Evolutionary conservation across 2,888 invertebrate species (phyloP).

Genomic region (Hetaerina titia): DNA sequence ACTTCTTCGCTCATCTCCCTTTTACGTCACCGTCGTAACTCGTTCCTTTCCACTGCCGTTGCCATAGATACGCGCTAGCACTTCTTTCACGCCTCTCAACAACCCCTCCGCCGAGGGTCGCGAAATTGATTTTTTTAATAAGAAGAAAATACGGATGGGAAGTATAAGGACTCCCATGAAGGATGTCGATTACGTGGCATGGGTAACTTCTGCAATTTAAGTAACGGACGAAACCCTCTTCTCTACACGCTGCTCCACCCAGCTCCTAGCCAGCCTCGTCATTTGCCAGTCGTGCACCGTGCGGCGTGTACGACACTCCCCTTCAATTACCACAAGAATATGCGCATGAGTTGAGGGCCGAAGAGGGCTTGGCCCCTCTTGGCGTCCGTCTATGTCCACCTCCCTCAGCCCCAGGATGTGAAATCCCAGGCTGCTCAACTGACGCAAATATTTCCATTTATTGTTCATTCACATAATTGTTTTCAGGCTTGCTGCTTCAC

Average conservation of each 20-base stretch:
- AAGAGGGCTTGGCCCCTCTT: neutral
- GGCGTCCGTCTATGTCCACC: neutral
- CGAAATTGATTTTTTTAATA: neutral
- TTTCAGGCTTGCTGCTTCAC: too few relatives aligned
- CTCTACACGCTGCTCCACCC: neutral
- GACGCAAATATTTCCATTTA: too few relatives aligned
- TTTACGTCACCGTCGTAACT: neutral
- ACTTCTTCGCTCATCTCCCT: constrained; percentile 14
- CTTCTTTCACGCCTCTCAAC: neutral
- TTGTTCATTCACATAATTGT: too few relatives aligned
- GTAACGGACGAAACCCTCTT: neutral
- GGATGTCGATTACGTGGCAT: neutral
- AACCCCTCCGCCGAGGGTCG: neutral
- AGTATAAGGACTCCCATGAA: neutral
- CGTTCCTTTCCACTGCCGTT: constrained; percentile 4
- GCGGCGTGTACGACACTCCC: neutral
- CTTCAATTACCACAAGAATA: constrained; percentile 32
- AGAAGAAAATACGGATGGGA: neutral
- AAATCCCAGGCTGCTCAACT: neutral
- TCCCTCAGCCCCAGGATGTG: neutral
- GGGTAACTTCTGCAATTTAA: constrained; percentile 38
- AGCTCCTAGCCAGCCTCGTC: too few relatives aligned
- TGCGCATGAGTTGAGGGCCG: neutral
- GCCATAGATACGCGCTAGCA: neutral
- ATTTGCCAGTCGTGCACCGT: too few relatives aligned